Percentiles rank a stretch among this genome's conserved stretches.
Evolutionary conservation across 2,888 invertebrate genomes (phyloP).

Genomic region (Tridacna gigas): DNA sequence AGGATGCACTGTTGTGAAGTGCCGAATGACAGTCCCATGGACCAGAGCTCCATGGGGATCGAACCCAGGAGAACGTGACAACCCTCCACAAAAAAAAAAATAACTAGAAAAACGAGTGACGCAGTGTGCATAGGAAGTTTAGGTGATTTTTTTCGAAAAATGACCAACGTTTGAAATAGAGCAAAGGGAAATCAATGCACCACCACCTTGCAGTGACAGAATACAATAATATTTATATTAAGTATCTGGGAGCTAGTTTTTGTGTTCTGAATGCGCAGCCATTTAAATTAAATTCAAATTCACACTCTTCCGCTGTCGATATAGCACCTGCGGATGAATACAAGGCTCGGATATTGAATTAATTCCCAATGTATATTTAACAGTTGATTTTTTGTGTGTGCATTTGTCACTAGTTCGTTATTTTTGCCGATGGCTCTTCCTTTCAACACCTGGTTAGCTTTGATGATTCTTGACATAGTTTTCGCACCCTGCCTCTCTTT

Average conservation of each 20-base stretch:
- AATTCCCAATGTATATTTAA: slow-evolving; percentile 9
- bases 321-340: slow-evolving; percentile 23
- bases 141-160: too few species aligned
- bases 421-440: slow-evolving; percentile 7
- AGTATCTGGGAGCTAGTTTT: slow-evolving; percentile 6
- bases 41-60: too few species aligned
- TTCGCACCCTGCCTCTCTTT: too few species aligned
- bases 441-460: neutral
- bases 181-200: neutral
- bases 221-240: slow-evolving; percentile 29
- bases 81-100: too few species aligned
- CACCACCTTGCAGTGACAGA: slow-evolving; percentile 5
- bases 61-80: too few species aligned
- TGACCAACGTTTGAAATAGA: neutral
- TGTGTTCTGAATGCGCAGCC: slow-evolving; percentile 3
- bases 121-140: too few species aligned
- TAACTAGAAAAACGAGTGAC: too few species aligned
- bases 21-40: too few species aligned
- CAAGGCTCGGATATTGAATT: neutral
- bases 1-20: too few species aligned
- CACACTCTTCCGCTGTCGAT: slow-evolving; percentile 18
- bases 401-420: slow-evolving; percentile 8
- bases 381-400: slow-evolving; percentile 15
- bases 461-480: neutral
- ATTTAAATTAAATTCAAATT: slow-evolving; percentile 22